phyloP scores from a whole-genome alignment of 2,888 invertebrate genomes.

The Drosophila emarginata region DNA sequence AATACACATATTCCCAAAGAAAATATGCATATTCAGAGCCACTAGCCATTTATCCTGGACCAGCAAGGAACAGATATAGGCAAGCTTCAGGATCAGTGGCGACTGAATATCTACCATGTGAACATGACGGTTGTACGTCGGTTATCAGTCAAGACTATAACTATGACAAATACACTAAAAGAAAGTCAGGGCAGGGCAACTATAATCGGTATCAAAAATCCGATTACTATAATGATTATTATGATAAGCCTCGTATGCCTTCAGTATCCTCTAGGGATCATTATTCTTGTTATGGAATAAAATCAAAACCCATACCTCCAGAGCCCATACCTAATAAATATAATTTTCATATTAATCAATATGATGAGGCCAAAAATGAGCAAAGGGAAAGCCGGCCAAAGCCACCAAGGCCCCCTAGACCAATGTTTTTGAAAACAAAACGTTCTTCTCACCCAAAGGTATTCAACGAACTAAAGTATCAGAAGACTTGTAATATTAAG shows the following conservation, averaged over 20 bases:
- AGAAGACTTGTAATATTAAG: not conserved
- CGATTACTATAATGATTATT: not conserved
- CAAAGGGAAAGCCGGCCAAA: not conserved
- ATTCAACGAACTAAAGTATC: not conserved
- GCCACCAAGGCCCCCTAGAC: not conserved
- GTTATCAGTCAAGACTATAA: not conserved
- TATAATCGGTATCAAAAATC: not conserved
- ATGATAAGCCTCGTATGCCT: not conserved
- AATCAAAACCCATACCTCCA: not conserved
- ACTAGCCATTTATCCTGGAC: not conserved
- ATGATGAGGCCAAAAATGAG: not conserved
- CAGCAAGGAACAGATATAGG: not conserved
- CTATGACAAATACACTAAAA: not conserved
- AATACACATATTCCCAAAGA: not conserved
- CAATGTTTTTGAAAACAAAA: not conserved
- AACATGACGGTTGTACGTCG: not conserved
- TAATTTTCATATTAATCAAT: not conserved
- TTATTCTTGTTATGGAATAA: not conserved
- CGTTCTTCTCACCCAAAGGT: not conserved
- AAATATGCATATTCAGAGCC: not conserved
- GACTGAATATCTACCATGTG: not conserved
- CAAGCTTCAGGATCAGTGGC: slow-evolving; percentile 12
- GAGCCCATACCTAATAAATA: not conserved
- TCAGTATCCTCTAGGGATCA: not conserved
- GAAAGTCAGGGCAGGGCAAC: not conserved